Percentiles rank a stretch among this genome's conserved stretches.
Conservation (phyloP, 2,113 vertebrate genomes). For the Illadopsis cleaveri region DNA sequence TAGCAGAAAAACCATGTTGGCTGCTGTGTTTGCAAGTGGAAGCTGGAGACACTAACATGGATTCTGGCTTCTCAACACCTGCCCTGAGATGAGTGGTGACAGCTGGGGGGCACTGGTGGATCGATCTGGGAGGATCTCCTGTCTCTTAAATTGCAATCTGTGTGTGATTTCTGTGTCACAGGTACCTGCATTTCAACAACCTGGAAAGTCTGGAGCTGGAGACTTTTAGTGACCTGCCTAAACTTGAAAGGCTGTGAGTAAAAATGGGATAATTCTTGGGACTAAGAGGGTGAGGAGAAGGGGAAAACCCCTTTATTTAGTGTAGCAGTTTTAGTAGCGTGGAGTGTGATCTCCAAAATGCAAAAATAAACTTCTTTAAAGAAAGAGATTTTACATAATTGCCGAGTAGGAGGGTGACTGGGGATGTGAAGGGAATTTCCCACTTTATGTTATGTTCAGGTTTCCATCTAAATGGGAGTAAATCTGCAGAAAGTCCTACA, state of each 20-base stretch:
- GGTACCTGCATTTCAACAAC: constrained; percentile 93
- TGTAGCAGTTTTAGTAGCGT: neutral
- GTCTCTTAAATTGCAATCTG: neutral
- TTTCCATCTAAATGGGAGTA: neutral
- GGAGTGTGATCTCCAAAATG: neutral
- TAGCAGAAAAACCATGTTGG: neutral
- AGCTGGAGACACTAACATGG: neutral
- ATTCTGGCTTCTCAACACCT: neutral
- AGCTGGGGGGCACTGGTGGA: neutral
- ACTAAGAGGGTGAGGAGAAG: neutral
- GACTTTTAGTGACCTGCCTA: constrained; percentile 87
- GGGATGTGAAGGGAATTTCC: neutral
- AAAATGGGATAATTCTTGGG: neutral
- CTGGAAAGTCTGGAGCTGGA: constrained; percentile 85
- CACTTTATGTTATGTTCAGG: neutral
- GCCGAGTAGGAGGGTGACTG: neutral
- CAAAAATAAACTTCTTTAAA: neutral
- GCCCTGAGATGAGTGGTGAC: neutral
- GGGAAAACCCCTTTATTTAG: neutral
- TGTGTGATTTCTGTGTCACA: constrained; percentile 48
- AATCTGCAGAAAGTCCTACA: neutral
- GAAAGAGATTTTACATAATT: neutral
- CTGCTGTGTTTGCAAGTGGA: neutral
- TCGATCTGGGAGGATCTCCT: neutral
- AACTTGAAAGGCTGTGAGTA: constrained; percentile 91